Evolutionary conservation across 2,888 invertebrate genomes (phyloP).

Genomic region (Steinernema carpocapsae): DNA sequence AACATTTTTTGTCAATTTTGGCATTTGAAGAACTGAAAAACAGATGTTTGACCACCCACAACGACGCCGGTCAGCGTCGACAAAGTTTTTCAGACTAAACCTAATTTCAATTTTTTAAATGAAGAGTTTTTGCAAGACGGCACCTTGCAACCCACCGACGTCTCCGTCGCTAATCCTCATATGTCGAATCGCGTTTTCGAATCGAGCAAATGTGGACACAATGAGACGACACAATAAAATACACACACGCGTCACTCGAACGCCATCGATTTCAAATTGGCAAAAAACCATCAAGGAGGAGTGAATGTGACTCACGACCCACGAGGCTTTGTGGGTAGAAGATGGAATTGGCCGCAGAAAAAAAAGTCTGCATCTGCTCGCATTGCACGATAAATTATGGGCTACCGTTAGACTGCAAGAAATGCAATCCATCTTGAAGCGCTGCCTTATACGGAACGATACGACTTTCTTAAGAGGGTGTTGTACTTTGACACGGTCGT

Average conservation of each 20-base stretch:
- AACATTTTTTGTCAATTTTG: too few relatives aligned
- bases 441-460: neutral
- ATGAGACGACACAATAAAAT: slow-evolving; percentile 23
- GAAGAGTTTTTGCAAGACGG: neutral
- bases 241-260: slow-evolving; percentile 2
- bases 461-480: too few relatives aligned
- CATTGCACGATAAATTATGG: slow-evolving; percentile 28
- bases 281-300: slow-evolving; percentile 32
- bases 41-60: too few relatives aligned
- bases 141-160: neutral
- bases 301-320: neutral
- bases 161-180: neutral
- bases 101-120: neutral
- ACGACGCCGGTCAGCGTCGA: too few relatives aligned
- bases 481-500: too few relatives aligned
- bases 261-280: slow-evolving; percentile 22
- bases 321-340: slow-evolving; percentile 5
- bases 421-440: neutral
- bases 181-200: neutral
- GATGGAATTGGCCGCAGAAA: neutral
- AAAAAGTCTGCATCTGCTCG: slow-evolving; percentile 31
- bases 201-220: neutral
- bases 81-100: too few relatives aligned
- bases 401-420: slow-evolving; percentile 32
- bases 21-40: too few relatives aligned